These are phyloP conservation scores for Phengaris alcon DNA, from an alignment of 2,888 invertebrate species.

Conservation along the genomic window DNA sequence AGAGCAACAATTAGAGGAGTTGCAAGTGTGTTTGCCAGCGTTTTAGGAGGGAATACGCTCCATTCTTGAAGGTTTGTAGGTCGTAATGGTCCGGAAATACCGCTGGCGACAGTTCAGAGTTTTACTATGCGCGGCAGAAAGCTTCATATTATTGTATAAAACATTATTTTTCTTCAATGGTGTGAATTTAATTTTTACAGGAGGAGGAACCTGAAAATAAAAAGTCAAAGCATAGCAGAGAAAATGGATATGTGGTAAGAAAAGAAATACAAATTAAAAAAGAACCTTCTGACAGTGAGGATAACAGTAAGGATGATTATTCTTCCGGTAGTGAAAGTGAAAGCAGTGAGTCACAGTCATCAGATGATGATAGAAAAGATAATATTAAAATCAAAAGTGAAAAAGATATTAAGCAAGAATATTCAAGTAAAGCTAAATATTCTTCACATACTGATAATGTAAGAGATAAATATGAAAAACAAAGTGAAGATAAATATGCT, in stretches of 20 bases:
- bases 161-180: neutral
- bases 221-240: conserved; percentile 56
- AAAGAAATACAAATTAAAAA: conserved; percentile 46
- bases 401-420: conserved; percentile 47
- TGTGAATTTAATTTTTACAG: conserved; percentile 42
- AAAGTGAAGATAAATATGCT: conserved; percentile 38
- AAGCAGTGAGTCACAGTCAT: conserved; percentile 54
- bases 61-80: no score
- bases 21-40: no score
- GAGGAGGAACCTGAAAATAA: conserved; percentile 60
- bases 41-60: no score
- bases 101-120: no score
- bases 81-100: no score
- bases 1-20: no score
- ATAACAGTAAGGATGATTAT: conserved; percentile 48
- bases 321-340: conserved; percentile 57
- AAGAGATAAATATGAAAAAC: conserved; percentile 48
- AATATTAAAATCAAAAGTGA: conserved; percentile 50
- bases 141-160: neutral
- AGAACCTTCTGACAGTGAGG: conserved; percentile 48
- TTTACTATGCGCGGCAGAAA: no score
- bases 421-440: conserved; percentile 47
- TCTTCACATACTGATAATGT: conserved; percentile 47
- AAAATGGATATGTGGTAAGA: conserved; percentile 52
- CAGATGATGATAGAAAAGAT: conserved; percentile 50